phyloP scores from a whole-genome alignment of 2,113 vertebrate species.

The Zosterops japonicus region DNA sequence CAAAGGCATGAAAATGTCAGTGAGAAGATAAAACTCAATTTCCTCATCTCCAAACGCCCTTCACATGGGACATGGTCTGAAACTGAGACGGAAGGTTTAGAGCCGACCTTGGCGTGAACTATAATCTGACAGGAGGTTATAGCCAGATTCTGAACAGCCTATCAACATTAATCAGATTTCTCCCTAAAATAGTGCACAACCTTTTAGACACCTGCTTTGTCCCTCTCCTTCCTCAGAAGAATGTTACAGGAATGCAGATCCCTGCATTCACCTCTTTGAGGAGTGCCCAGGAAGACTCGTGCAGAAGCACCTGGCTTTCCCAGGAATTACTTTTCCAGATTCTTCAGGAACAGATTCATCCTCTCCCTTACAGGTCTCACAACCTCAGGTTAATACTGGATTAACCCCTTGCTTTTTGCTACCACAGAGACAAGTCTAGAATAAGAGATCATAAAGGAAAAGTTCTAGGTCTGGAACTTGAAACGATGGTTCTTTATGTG shows the following conservation, averaged over 20 bases:
- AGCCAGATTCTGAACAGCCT: constrained; percentile 57
- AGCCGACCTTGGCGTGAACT: constrained; percentile 50
- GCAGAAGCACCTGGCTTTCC: background rate
- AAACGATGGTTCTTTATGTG: background rate
- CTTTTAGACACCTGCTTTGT: constrained; percentile 69
- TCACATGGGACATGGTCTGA: constrained; percentile 47
- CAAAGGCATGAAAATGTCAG: constrained; percentile 10
- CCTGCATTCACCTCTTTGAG: background rate
- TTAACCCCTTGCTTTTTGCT: background rate
- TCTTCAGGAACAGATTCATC: background rate
- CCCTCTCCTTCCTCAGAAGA: background rate
- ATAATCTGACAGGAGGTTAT: constrained; percentile 66
- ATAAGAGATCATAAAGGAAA: background rate
- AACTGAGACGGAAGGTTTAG: constrained; percentile 54
- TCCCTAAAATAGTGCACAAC: constrained; percentile 72
- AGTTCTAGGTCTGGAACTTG: background rate
- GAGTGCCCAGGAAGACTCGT: background rate
- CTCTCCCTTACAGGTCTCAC: background rate
- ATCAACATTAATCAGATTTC: constrained; percentile 75
- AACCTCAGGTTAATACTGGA: background rate
- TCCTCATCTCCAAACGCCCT: constrained; percentile 48
- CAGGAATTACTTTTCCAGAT: background rate
- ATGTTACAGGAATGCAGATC: background rate
- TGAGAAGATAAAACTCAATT: background rate
- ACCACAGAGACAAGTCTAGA: background rate